Percentiles rank a stretch among this genome's conserved stretches.
Evolutionary conservation across 2,888 invertebrate species (phyloP).

Genomic region (Apomyelois bistriatella): DNA sequence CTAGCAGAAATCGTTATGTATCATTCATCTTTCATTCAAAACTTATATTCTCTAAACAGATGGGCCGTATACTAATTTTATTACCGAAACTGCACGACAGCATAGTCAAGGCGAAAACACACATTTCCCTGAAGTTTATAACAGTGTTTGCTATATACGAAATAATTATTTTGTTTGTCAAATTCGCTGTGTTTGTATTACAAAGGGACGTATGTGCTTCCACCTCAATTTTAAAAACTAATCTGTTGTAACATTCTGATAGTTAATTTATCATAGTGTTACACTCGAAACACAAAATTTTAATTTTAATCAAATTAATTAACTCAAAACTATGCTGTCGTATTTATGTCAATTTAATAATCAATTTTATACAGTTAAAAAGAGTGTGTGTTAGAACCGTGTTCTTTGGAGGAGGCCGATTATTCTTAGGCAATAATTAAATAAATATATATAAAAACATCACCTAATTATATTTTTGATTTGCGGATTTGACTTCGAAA

Average conservation of each 20-base stretch:
- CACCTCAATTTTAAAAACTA: neutral
- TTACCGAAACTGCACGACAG: neutral
- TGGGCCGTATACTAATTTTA: neutral
- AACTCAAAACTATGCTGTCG: neutral
- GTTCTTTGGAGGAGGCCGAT: neutral
- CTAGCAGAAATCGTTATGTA: neutral
- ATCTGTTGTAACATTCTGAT: neutral
- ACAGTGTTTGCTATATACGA: neutral
- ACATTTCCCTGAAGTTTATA: neutral
- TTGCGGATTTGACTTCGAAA: neutral
- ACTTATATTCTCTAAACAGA: neutral
- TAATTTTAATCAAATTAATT: neutral
- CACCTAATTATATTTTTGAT: neutral
- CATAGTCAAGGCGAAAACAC: neutral
- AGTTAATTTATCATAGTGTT: neutral
- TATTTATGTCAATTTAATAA: neutral
- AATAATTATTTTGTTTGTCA: neutral
- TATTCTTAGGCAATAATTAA: constrained; percentile 20
- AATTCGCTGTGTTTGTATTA: neutral
- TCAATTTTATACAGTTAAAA: neutral
- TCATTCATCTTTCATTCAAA: neutral
- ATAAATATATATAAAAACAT: neutral
- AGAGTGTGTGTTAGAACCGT: neutral
- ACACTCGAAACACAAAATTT: too few relatives aligned
- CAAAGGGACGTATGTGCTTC: neutral